Evolutionary conservation across 2,888 invertebrate genomes (phyloP).

Genomic region (Drepanosiphum platanoidis): DNA sequence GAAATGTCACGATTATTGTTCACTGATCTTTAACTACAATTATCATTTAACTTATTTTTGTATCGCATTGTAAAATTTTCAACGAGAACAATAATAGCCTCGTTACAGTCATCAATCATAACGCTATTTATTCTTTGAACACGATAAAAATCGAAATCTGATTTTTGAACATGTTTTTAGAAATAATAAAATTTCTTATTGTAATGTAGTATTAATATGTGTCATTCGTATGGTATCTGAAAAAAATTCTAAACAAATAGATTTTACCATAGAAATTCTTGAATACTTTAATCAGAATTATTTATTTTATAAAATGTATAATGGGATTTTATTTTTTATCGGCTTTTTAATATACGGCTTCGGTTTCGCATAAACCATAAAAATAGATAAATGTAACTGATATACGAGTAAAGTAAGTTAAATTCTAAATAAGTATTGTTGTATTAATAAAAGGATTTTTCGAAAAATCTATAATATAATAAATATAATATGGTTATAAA

Average conservation of each 20-base stretch:
- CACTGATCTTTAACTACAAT: no score
- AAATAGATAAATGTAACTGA: background rate
- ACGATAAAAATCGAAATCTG: no score
- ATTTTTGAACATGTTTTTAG: no score
- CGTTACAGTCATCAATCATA: no score
- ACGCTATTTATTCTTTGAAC: no score
- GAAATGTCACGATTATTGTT: no score
- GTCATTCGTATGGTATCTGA: background rate
- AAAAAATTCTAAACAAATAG: background rate
- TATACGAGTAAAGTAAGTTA: background rate
- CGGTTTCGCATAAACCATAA: background rate
- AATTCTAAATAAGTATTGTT: background rate
- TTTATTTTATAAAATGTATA: background rate
- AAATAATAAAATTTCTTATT: no score
- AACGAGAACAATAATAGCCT: no score
- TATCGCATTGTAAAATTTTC: no score
- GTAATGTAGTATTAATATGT: no score
- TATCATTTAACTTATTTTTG: no score
- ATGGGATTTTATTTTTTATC: constrained; percentile 17
- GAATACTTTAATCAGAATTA: background rate
- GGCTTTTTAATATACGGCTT: constrained; percentile 1
- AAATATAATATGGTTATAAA: no score
- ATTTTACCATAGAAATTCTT: background rate
- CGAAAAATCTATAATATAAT: background rate
- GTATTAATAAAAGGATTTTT: background rate